Percentiles rank a stretch among this genome's conserved stretches.
phyloP scores from a whole-genome alignment of 1,140 invertebrate genomes.

The Zaprionus nigranus region DNA sequence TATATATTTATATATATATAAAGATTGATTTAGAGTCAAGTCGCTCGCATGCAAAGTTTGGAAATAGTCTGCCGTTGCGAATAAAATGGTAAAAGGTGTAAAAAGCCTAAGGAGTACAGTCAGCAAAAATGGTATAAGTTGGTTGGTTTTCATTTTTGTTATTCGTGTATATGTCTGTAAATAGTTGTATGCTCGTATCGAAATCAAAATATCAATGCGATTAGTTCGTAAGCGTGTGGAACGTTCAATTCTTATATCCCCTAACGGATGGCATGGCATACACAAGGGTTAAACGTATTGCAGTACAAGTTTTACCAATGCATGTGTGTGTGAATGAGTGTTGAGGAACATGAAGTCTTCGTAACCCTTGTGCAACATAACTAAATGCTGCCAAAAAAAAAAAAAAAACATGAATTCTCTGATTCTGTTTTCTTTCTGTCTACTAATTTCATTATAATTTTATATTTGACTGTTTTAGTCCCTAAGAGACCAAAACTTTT shows the following conservation, averaged over 20 bases:
- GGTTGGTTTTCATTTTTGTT: conserved; percentile 43
- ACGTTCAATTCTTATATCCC: conserved; percentile 22
- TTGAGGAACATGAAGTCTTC: conserved; percentile 36
- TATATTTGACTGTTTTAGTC: conserved; percentile 12
- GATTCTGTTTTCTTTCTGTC: conserved; percentile 15
- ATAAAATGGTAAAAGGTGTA: conserved; percentile 81
- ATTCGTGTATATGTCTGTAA: conserved; percentile 50
- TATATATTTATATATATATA: conserved; percentile 4
- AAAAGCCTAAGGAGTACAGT: conserved; percentile 81
- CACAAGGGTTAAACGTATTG: conserved; percentile 37
- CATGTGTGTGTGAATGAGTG: conserved; percentile 8
- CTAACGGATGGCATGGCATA: conserved; percentile 29
- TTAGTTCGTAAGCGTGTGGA: conserved; percentile 26
- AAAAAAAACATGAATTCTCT: not conserved
- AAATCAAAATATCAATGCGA: conserved; percentile 19
- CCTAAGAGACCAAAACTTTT: conserved; percentile 7
- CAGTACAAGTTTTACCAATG: conserved; percentile 21
- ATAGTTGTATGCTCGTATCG: conserved; percentile 54
- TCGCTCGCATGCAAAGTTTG: conserved; percentile 54
- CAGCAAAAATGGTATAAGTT: conserved; percentile 82
- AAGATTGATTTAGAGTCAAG: conserved; percentile 41
- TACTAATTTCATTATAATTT: conserved; percentile 44
- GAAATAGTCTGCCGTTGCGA: conserved; percentile 71
- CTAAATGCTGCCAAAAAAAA: conserved; percentile 53
- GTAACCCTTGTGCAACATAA: conserved; percentile 62